These are phyloP conservation scores for Fratercula arctica DNA, from an alignment of 2,797 vertebrate species.

Conservation along the genomic window DNA sequence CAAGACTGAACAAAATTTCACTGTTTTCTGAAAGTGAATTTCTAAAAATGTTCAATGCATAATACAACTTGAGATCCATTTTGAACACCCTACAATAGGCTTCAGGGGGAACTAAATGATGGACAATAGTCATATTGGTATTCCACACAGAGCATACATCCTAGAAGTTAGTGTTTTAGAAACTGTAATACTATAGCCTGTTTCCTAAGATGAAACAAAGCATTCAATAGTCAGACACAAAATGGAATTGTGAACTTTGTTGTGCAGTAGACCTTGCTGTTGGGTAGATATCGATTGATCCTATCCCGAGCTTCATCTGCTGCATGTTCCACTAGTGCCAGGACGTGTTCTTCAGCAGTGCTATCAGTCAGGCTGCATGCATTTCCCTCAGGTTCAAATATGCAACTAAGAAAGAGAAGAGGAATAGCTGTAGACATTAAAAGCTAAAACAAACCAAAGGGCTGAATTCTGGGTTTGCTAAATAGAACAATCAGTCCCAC, in stretches of 20 bases:
- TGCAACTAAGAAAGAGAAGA: conserved; percentile 80
- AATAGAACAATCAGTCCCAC: not conserved
- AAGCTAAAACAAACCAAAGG: not conserved
- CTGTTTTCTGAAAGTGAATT: not conserved
- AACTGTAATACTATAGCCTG: not conserved
- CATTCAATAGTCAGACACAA: not conserved
- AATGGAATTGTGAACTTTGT: not conserved
- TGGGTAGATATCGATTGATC: conserved; percentile 90
- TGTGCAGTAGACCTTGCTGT: conserved; percentile 85
- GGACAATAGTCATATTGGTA: not conserved
- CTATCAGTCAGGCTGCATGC: conserved; percentile 97
- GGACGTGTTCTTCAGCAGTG: conserved; percentile 95
- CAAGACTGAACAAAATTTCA: not conserved
- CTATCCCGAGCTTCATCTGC: conserved; percentile 97
- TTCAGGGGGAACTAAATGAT: not conserved
- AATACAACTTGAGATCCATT: not conserved
- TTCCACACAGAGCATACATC: not conserved
- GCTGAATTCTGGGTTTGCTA: not conserved
- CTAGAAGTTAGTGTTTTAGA: not conserved
- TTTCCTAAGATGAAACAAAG: not conserved
- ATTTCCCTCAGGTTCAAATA: conserved; percentile 94
- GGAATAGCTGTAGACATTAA: conserved; percentile 20
- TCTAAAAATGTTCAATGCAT: not conserved
- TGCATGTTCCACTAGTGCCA: conserved; percentile 95
- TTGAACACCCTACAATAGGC: not conserved